Conservation (phyloP, 2,888 invertebrate species). For the Caenorhabditis wallacei region DNA sequence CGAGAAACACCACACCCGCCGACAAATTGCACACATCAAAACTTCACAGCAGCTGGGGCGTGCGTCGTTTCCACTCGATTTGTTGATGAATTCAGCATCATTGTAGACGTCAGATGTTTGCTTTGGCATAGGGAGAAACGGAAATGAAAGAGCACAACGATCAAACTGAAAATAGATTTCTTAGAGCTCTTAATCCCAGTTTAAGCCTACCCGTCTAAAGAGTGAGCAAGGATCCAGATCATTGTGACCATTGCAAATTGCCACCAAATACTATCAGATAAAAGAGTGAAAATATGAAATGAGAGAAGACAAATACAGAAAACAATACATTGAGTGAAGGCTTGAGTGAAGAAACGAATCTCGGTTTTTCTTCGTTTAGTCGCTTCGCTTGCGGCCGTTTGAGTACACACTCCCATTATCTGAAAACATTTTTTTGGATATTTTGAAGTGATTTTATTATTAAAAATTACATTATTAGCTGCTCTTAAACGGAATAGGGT, state of each 20-base stretch:
- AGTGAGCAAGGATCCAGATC: conserved; percentile 56
- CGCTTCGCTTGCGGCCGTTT: conserved; percentile 34
- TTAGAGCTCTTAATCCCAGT: neutral
- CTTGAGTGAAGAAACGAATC: conserved; percentile 55
- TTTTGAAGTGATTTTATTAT: too few relatives aligned
- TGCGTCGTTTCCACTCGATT: conserved; percentile 19
- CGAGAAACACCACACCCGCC: conserved; percentile 4
- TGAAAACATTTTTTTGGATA: too few relatives aligned
- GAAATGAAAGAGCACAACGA: conserved; percentile 58
- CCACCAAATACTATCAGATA: conserved; percentile 60
- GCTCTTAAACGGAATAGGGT: conserved; percentile 43
- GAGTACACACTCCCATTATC: conserved; percentile 26
- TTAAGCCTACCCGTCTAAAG: conserved; percentile 45
- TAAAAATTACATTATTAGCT: conserved; percentile 50
- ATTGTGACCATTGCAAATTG: conserved; percentile 61
- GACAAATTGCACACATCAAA: conserved; percentile 19
- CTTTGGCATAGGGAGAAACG: conserved; percentile 39
- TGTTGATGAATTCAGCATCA: conserved; percentile 43
- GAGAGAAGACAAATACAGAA: conserved; percentile 52
- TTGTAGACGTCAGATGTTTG: conserved; percentile 36
- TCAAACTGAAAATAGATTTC: conserved; percentile 27
- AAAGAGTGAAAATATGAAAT: conserved; percentile 51
- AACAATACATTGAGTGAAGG: conserved; percentile 57
- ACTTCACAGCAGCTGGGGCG: neutral
- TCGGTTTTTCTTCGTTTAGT: conserved; percentile 46